phyloP scores from a whole-genome alignment of 2,113 vertebrate species.

The Antigone vipio region DNA sequence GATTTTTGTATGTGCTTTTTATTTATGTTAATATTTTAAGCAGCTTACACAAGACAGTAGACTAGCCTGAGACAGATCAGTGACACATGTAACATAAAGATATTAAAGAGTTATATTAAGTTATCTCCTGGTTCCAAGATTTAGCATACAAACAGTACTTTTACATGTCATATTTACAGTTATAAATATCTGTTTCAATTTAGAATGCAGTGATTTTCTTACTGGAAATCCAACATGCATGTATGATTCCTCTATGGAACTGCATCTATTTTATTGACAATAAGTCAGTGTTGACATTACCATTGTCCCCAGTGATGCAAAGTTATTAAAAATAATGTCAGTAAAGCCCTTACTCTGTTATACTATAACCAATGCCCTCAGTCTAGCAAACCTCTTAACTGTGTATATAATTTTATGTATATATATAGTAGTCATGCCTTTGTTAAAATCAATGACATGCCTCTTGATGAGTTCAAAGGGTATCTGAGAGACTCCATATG shows the following conservation, averaged over 20 bases:
- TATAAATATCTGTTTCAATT: neutral
- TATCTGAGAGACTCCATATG: neutral
- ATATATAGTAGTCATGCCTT: neutral
- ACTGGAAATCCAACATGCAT: neutral
- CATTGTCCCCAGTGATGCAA: neutral
- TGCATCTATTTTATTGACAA: neutral
- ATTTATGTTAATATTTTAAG: neutral
- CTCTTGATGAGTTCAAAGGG: neutral
- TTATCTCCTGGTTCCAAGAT: neutral
- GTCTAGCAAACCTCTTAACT: neutral
- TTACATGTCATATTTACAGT: neutral
- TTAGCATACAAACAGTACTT: neutral
- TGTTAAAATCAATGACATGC: neutral
- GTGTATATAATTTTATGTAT: neutral
- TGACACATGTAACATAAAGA: neutral
- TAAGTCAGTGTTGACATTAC: neutral
- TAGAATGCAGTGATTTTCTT: neutral
- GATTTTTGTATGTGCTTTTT: neutral
- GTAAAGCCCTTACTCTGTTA: neutral
- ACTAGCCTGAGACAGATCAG: neutral
- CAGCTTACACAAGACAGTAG: neutral
- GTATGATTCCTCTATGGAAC: neutral
- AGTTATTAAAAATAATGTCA: neutral
- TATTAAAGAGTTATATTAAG: neutral
- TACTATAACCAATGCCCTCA: neutral